Evolutionary conservation across 2,113 vertebrate species (phyloP), one percentile per base, ranked within the genome.

Genomic region (Abramis brama): DNA sequence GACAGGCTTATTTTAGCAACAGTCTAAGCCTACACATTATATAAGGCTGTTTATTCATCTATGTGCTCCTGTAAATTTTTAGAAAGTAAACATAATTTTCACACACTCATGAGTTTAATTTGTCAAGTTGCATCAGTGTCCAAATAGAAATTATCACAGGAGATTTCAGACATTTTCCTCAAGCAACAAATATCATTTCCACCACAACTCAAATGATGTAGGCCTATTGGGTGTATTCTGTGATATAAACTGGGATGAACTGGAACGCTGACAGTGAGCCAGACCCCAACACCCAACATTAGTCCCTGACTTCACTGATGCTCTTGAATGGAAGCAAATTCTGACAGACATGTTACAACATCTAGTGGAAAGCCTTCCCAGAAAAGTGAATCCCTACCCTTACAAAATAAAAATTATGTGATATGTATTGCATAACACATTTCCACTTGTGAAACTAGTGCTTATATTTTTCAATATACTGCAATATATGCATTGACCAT

Each of bases 1-100:
- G 13, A 57, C n/a, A 59, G 36, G 71, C 52, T 84, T 52, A 57
- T 43, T 84, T 57, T 50, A 84, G 27, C 25, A 79, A 15, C 30
- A 60, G 8, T 45, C 73, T 76, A 25, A 70, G 36, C 2, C 36
- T 50, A 76, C 33, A 43, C 12, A 45, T 78, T 55, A 50, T 57
- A 78, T 78, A 55, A 57, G 75, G 25, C 27, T 36, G 27, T 50
- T 57, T 75, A 75, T 45, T 75, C 13, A 75, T 27, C 13, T 1
- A 5, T 15, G 43, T 17, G n/a, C 23, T 75, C 13, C n/a, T 75
- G 73, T 75, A n/a, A 12, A 75, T 15, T 50, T 78, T 57, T 33
- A 33, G 17, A 57, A 57, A 55, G 45, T 57, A 78, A 76, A 76
- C 15, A 52, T 30, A 11, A n/a, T 19, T 76, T 47, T 76, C n/a